Evolutionary conservation across 37 sponge, comb jelly and placozoan species (phyloP), one percentile per base, ranked within the genome.

Genomic region (Dysidea cf. avara): DNA sequence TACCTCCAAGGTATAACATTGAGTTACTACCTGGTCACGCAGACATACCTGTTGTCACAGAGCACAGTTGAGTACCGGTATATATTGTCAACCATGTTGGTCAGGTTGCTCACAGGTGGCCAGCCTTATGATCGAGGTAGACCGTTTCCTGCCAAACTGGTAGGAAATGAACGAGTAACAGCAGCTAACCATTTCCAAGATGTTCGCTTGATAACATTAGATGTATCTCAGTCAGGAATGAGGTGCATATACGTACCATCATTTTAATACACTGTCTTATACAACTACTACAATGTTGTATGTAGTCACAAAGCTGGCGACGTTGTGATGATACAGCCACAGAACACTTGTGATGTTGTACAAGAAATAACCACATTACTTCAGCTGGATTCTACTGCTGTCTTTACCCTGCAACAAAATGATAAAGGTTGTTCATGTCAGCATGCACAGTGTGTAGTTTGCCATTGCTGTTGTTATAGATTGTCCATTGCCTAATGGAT

Each of bases 101-200:
- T n/a, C n/a, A n/a, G n/a, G n/a, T n/a, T n/a, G n/a, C n/a, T n/a
- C n/a, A n/a, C n/a, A n/a, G n/a, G 43, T 46, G 21, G 30, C 37
- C n/a, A n/a, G n/a, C n/a, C n/a, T n/a, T n/a, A n/a, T n/a, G n/a
- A n/a, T 16, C 75, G 71, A 7, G 22, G 28, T 11, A 33, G 66
- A 18, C 94, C 97, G 20, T 86, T 62, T 40, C 58, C 39, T 12
- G 87, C 89, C 30, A 70, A 53, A 22, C 67, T 97, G 43, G 71
- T 84, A 53, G 61, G 84, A 22, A 94, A 91, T 56, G 76, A 66
- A 33, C 62, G 99, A 33, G 71, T 98, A 11, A 98, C 99, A 21
- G 59, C 87, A 13, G 29, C 24, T 0, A 77, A 67, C 26, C 99
- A 98, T 72, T 95, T 98, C 37, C 99, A 98, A 74, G 99, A 98